Conservation (phyloP, 1,140 invertebrate species). For the Drosophila parvula region DNA sequence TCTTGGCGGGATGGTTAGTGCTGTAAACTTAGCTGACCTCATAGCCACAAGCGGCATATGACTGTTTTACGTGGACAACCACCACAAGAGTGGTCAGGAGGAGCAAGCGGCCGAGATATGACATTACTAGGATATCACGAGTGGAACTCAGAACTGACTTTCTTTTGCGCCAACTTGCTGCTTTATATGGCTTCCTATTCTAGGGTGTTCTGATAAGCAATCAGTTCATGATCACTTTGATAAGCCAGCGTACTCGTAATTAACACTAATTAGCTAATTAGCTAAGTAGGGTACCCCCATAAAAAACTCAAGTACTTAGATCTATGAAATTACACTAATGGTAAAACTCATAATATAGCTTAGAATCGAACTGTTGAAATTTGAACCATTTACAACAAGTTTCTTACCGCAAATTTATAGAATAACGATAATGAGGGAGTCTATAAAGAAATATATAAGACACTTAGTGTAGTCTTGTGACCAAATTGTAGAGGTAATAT, state of each 20-base stretch:
- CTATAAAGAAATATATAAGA: no score
- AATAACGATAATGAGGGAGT: no score
- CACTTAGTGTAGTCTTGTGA: no score
- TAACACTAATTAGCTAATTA: conserved; percentile 1
- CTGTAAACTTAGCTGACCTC: conserved; percentile 26
- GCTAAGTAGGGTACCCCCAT: not conserved
- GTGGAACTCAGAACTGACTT: conserved; percentile 15
- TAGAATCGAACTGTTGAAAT: not conserved
- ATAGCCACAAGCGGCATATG: conserved; percentile 55
- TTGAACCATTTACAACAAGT: no score
- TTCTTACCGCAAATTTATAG: no score
- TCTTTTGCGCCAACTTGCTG: not conserved
- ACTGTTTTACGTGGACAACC: conserved; percentile 3
- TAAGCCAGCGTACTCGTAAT: not conserved
- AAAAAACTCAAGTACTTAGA: conserved; percentile 4
- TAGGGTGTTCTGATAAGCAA: conserved; percentile 13
- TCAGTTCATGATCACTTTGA: conserved; percentile 5
- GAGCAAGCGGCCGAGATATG: not conserved
- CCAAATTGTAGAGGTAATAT: no score
- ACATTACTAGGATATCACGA: conserved; percentile 12
- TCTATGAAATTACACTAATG: not conserved
- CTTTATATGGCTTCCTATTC: conserved; percentile 26
- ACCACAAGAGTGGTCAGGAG: conserved; percentile 31
- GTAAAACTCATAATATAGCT: not conserved
- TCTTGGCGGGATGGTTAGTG: no score